Conservation (phyloP, 1,140 invertebrate species). For the Drosophila sp. region DNA sequence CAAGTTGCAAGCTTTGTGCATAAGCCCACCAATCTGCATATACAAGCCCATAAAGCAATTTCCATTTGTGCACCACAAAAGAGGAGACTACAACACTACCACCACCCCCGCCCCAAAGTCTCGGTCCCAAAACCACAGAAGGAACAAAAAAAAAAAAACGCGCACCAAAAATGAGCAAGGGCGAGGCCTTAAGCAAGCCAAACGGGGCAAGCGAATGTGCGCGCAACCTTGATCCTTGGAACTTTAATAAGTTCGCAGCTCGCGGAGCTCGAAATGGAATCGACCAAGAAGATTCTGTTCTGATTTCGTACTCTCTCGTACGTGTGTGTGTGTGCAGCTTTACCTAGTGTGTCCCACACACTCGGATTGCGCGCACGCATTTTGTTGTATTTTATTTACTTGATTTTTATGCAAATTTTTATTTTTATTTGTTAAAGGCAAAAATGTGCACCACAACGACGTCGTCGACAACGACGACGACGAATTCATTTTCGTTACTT, state of each 20-base stretch:
- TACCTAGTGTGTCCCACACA: slow-evolving; percentile 10
- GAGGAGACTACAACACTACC: slow-evolving; percentile 34
- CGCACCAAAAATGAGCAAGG: slow-evolving; percentile 23
- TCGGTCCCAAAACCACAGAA: too few relatives aligned
- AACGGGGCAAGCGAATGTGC: neutral
- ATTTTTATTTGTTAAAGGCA: slow-evolving; percentile 62
- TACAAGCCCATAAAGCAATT: slow-evolving; percentile 82
- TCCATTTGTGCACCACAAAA: slow-evolving; percentile 71
- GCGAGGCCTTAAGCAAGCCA: slow-evolving; percentile 35
- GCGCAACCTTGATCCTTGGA: slow-evolving; percentile 80
- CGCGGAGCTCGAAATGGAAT: slow-evolving; percentile 44
- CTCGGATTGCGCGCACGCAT: slow-evolving; percentile 43
- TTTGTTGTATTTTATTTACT: slow-evolving; percentile 73
- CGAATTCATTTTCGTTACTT: slow-evolving; percentile 66
- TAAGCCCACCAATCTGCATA: slow-evolving; percentile 76
- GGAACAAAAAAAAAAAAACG: slow-evolving; percentile 12
- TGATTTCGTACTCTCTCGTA: slow-evolving; percentile 47
- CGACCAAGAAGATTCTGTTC: slow-evolving; percentile 33
- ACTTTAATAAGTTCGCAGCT: slow-evolving; percentile 81
- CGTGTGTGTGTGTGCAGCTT: too few relatives aligned
- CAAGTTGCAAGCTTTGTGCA: slow-evolving; percentile 31
- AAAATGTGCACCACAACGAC: slow-evolving; percentile 38
- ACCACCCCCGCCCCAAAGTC: slow-evolving; percentile 28
- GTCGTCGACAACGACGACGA: slow-evolving; percentile 39
- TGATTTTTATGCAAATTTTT: slow-evolving; percentile 77